Evolutionary conservation across 2,113 vertebrate species (phyloP).

Genomic region (Elachura formosa): DNA sequence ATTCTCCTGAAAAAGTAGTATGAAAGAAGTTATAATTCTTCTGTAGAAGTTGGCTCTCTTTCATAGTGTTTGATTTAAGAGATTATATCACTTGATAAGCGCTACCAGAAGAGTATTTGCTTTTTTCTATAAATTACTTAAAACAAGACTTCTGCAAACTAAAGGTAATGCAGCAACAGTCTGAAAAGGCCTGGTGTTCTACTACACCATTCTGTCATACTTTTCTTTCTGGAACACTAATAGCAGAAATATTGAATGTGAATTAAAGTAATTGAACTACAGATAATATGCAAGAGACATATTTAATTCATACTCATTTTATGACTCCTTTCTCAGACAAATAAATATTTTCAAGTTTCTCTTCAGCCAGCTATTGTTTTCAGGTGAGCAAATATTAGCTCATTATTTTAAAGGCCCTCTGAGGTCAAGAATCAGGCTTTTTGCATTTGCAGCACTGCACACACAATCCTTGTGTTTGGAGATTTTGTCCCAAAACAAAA

Average conservation of each 20-base stretch:
- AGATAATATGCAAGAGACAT: background rate
- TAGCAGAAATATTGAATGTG: background rate
- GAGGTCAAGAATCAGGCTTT: background rate
- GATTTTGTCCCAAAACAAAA: background rate
- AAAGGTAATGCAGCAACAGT: background rate
- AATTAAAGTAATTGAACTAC: background rate
- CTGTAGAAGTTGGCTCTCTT: background rate
- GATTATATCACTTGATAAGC: background rate
- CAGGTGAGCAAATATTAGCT: background rate
- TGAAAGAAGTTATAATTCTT: background rate
- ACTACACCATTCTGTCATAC: background rate
- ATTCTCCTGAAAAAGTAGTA: background rate
- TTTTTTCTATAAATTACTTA: background rate
- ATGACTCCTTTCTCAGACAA: background rate
- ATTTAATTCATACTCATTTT: background rate
- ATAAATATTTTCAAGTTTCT: background rate
- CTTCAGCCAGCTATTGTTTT: background rate
- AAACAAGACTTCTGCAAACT: background rate
- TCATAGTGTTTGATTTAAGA: background rate
- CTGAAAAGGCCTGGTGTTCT: background rate
- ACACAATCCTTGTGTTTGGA: background rate
- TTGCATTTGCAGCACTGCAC: background rate
- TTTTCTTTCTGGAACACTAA: background rate
- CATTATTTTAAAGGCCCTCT: background rate
- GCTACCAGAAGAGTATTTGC: background rate